Evolutionary conservation across 2,797 vertebrate genomes (phyloP), one percentile per base, ranked within the genome.

Genomic region (Mormyrus proboscirostris): DNA sequence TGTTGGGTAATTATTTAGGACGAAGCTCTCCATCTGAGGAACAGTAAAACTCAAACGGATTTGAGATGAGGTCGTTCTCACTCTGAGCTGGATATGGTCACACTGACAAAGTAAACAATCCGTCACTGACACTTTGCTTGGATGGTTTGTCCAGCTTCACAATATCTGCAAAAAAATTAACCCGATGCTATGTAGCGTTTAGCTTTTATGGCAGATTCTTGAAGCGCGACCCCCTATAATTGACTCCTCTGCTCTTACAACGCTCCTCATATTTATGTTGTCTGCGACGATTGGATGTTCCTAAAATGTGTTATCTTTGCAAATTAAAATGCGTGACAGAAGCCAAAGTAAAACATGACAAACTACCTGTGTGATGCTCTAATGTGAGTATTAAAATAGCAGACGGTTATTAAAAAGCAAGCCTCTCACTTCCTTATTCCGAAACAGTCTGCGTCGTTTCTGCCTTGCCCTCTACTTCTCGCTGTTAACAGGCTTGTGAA

Each of bases 1-100:
- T 88, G 69, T 83, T 73, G 55, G 19, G 47, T 82, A 62, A 47
- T 10, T 10, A 88, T 88, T 88, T 88, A 79, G 55, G 12, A 19
- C 59, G n/a, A 33, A 3, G 73, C 9, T 19, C 85, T 83, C 69
- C 3, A 14, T 29, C n/a, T 47, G 9, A 22, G 25, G 22, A 38
- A 10, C 44, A 79, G 47, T 88, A 29, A 82, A 19, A 55, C 49
- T 47, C 16, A 8, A 8, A 29, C 38, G 25, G 14, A 82, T 16
- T 2, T n/a, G 57, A 5, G 10, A 14, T n/a, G 7, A 86, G 53
- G 53, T 14, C 4, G 2, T 47, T 19, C 16, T n/a, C 16, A 2
- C 6, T 47, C 73, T 8, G 16, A 79, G 41, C 19, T 79, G 73
- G 19, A 47, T 79, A 47, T 47, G 73, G 16, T 79, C 41, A 79